Conservation (phyloP, 2,888 invertebrate genomes). For the Ectobius pallidus region DNA sequence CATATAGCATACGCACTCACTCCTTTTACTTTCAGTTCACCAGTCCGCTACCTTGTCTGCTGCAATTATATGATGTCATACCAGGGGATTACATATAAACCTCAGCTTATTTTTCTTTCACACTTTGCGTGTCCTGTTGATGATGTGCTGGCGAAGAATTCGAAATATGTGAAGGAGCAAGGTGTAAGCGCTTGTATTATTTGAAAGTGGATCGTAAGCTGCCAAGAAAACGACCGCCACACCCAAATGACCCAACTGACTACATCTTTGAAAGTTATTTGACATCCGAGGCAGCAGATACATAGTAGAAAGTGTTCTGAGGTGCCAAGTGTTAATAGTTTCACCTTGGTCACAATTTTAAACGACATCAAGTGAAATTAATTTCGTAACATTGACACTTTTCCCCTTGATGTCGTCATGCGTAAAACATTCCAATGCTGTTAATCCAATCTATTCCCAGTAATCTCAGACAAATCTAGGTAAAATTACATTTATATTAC, state of each 20-base stretch:
- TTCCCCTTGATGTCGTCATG: neutral
- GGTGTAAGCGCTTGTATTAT: neutral
- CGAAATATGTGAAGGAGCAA: too few species aligned
- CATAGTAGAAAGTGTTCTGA: neutral
- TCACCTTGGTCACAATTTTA: constrained; percentile 14
- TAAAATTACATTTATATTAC: too few species aligned
- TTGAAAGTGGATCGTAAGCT: neutral
- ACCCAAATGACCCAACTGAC: constrained; percentile 7
- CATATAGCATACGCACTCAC: neutral
- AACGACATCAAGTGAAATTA: neutral
- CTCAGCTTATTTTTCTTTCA: too few species aligned
- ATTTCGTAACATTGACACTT: neutral
- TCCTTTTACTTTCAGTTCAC: neutral
- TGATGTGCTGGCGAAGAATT: too few species aligned
- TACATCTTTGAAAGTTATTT: constrained; percentile 28
- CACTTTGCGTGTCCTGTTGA: too few species aligned
- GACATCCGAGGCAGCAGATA: constrained; percentile 7
- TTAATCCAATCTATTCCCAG: too few species aligned
- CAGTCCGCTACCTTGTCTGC: too few species aligned
- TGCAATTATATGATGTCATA: neutral
- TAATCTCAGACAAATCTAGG: too few species aligned
- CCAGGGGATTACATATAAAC: neutral
- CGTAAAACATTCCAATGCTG: too few species aligned
- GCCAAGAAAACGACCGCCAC: constrained; percentile 19
- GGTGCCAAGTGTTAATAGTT: neutral